Evolutionary conservation across 2,113 vertebrate genomes (phyloP).

Genomic region (Murina feae): DNA sequence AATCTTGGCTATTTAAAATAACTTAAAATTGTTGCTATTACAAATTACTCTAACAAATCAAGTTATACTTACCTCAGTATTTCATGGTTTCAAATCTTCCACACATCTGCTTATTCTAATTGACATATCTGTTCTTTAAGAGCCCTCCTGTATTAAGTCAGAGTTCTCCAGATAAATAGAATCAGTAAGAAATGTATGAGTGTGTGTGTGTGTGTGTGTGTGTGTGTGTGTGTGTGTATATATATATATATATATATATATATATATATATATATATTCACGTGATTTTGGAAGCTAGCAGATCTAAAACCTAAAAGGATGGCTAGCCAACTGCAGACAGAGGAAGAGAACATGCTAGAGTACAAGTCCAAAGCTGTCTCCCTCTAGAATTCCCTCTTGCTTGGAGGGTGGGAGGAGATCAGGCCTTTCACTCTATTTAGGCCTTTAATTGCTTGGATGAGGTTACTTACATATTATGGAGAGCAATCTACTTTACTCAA

Average conservation of each 20-base stretch:
- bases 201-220: not conserved
- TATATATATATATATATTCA: not conserved
- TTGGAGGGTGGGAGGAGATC: not conserved
- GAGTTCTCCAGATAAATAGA: too few relatives aligned
- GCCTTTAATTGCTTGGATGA: not conserved
- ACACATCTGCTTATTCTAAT: not conserved
- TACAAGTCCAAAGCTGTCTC: not conserved
- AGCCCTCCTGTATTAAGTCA: not conserved
- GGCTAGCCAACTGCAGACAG: not conserved
- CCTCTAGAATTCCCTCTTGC: not conserved
- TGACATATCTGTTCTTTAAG: not conserved
- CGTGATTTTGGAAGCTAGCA: not conserved
- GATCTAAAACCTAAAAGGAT: not conserved
- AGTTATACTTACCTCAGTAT: not conserved
- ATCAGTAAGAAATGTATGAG: not conserved
- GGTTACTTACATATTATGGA: not conserved
- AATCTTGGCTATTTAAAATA: not conserved
- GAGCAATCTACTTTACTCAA: not conserved
- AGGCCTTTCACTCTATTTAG: not conserved
- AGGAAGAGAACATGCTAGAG: not conserved
- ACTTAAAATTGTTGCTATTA: not conserved
- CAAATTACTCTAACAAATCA: not conserved
- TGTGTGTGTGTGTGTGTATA: too few relatives aligned
- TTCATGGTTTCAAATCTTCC: not conserved
- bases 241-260: too few relatives aligned